These are phyloP conservation scores for Enoplosus armatus DNA, from an alignment of 2,797 vertebrate species.

Conservation along the genomic window DNA sequence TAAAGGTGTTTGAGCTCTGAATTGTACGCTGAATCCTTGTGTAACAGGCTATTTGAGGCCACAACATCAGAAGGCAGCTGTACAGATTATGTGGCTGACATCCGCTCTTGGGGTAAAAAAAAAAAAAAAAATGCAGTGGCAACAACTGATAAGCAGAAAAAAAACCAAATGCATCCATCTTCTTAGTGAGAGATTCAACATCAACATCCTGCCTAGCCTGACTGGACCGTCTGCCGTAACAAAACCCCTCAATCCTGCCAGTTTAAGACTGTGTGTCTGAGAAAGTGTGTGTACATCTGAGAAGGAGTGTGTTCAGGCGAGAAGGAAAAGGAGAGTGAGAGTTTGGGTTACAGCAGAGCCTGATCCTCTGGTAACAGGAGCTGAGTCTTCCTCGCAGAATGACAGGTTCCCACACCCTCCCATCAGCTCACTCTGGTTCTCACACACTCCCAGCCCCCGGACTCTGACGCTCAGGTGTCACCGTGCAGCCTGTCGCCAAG, in stretches of 20 bases:
- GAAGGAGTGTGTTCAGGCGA: conserved; percentile 38
- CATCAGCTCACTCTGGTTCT: conserved; percentile 55
- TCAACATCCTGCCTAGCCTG: conserved; percentile 25
- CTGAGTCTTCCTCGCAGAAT: conserved; percentile 42
- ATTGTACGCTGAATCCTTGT: conserved; percentile 17
- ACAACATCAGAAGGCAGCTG: not conserved
- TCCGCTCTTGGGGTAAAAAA: not conserved
- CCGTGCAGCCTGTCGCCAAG: conserved; percentile 3
- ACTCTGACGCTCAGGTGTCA: conserved; percentile 46
- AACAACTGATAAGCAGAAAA: not conserved
- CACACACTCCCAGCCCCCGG: conserved; percentile 57
- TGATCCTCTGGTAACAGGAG: conserved; percentile 62
- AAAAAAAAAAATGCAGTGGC: not conserved
- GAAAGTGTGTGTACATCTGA: conserved; percentile 50
- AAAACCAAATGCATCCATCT: not conserved
- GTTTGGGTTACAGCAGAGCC: conserved; percentile 60
- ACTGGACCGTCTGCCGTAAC: conserved; percentile 27
- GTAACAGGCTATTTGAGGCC: conserved; percentile 22
- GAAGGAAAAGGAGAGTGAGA: conserved; percentile 49
- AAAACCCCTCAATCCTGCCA: conserved; percentile 54
- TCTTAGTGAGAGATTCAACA: conserved; percentile 15
- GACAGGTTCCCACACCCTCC: conserved; percentile 83
- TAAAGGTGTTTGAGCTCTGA: conserved; percentile 34
- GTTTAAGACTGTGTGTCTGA: conserved; percentile 42
- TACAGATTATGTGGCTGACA: conserved; percentile 9